Base-by-base conservation (phyloP, 2,888 invertebrate genomes). In the Drosophila limbata region DNA sequence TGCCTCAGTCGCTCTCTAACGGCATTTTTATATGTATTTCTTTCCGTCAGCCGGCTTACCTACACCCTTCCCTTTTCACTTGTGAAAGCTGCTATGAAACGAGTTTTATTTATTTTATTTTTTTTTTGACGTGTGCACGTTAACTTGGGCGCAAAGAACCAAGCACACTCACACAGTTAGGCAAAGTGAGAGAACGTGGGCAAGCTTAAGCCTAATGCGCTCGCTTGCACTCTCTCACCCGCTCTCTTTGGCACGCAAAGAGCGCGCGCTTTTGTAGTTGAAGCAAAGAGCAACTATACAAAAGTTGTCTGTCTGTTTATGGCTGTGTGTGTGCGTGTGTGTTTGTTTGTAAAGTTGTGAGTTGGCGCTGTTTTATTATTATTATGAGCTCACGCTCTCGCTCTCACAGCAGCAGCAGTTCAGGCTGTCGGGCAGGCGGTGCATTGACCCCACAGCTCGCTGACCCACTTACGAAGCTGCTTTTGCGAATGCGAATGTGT, bases 381-480 rank as follows among this genome's bases (percentile, higher is more conserved):
- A 75, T 77, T 78, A 67, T 79, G 77, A 67, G 79, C 77, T 70
- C 69, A 52, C 78, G 51, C 65, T 67, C 51, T 42, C 45, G 65
- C 75, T 71, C 79, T 37, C 52, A n/a, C 53, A 47, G 40, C 52
- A 45, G 59, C 69, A 13, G 52, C 35, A 31, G 33, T 52, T 39
- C 73, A 48, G 68, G 63, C 73, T 59, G 68, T 56, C 48, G 47
- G 60, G 64, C 86, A 73, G 68, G 69, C 73, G 91, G 93, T 93
- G 93, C 92, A 93, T 89, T 93, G 93, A 93, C 92, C 93, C 92
- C 91, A 90, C 92, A 91, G 92, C 92, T 92, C 87, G 91, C 90
- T 93, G 93, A 93, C 93, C 93, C 92, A 93, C 93, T 93, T 93
- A 92, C 92, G 92, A 92, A 91, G 92, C 85, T 84, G 82, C 85